Evolutionary conservation across 2,888 invertebrate genomes (phyloP).

Genomic region (Rutpela maculata): DNA sequence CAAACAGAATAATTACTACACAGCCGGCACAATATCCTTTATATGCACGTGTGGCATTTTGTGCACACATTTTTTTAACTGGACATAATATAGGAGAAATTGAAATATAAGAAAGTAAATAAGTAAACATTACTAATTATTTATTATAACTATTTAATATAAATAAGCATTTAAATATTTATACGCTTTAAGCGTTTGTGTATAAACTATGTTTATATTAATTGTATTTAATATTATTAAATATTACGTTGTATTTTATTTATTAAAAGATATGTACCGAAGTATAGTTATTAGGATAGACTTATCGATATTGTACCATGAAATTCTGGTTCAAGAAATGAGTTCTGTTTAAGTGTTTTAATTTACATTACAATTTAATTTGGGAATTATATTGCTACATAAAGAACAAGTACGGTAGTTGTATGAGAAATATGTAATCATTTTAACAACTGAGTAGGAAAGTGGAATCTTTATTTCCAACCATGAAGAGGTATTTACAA

Average conservation of each 20-base stretch:
- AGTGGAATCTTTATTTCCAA: too few species aligned
- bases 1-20: too few species aligned
- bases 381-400: constrained; percentile 23
- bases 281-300: constrained; percentile 38
- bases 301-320: constrained; percentile 22
- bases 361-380: constrained; percentile 21
- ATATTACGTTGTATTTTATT: constrained; percentile 45
- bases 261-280: constrained; percentile 42
- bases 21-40: too few species aligned
- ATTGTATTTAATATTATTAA: constrained; percentile 60
- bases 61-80: constrained; percentile 26
- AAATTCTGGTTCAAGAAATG: background rate
- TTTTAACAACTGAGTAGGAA: too few species aligned
- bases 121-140: constrained; percentile 36
- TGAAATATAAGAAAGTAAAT: constrained; percentile 22
- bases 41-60: too few species aligned
- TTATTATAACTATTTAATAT: constrained; percentile 42
- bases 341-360: constrained; percentile 3
- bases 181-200: constrained; percentile 58
- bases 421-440: background rate
- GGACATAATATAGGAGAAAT: constrained; percentile 12
- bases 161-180: constrained; percentile 10
- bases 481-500: too few species aligned
- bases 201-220: constrained; percentile 62
- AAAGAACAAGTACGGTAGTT: constrained; percentile 31